Conservation (phyloP, 2,113 vertebrate species). For the Chionis minor region DNA sequence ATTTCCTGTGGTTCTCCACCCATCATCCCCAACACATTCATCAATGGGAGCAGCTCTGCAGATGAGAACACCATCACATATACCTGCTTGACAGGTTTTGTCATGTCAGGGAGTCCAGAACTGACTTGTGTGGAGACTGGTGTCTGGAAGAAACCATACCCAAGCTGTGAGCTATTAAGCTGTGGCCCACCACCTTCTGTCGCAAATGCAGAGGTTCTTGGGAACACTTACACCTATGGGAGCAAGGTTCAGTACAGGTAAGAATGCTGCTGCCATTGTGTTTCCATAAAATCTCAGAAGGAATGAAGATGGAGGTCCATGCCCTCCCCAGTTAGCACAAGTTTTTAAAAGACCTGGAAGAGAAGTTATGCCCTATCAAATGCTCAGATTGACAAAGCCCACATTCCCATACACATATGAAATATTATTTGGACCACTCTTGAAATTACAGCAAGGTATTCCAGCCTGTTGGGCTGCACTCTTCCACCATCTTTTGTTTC, state of each 20-base stretch:
- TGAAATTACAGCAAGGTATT: neutral
- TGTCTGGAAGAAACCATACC: slow-evolving; percentile 85
- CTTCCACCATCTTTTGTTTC: neutral
- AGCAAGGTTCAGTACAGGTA: slow-evolving; percentile 91
- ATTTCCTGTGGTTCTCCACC: slow-evolving; percentile 83
- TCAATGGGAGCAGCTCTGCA: slow-evolving; percentile 77
- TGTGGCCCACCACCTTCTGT: slow-evolving; percentile 87
- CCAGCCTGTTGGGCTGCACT: neutral
- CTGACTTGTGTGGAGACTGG: slow-evolving; percentile 84
- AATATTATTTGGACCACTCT: neutral
- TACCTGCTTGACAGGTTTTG: slow-evolving; percentile 85
- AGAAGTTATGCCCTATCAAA: neutral
- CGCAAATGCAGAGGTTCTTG: slow-evolving; percentile 76
- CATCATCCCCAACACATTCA: slow-evolving; percentile 79
- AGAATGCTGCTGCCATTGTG: slow-evolving; percentile 2
- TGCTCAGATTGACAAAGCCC: neutral
- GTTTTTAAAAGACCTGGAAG: neutral
- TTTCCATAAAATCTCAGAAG: neutral
- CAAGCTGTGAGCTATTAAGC: slow-evolving; percentile 83
- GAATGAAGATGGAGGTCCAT: neutral
- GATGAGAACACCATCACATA: slow-evolving; percentile 84
- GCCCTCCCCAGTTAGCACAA: neutral
- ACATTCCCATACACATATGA: neutral
- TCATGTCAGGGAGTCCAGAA: slow-evolving; percentile 77
- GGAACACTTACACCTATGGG: slow-evolving; percentile 81